A percentile compares a stretch with the other conserved stretches of the same genome.
Conservation (phyloP, 1,140 invertebrate species). For the Metaphire vulgaris region DNA sequence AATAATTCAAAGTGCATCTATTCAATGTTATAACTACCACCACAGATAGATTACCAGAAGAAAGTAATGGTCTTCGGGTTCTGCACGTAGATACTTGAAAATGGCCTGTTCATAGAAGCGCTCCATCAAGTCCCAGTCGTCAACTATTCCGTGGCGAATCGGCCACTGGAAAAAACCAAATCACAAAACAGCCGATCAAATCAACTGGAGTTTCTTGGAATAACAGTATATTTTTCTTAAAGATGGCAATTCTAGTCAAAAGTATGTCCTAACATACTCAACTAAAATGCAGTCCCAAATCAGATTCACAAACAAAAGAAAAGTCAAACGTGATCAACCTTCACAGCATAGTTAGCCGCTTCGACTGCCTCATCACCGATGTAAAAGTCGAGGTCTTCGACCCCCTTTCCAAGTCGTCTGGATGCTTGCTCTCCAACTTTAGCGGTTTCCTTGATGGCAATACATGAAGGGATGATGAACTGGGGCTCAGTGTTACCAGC, state of each 20-base stretch:
- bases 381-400: slow-evolving; percentile 95
- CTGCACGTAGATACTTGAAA: slow-evolving; percentile 95
- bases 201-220: no score
- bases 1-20: no score
- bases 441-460: slow-evolving; percentile 55
- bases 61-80: slow-evolving; percentile 99
- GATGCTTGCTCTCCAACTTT: slow-evolving; percentile 80
- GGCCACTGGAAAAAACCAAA: slow-evolving; percentile 72
- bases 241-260: no score
- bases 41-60: slow-evolving; percentile 66
- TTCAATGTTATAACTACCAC: no score
- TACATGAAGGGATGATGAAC: slow-evolving; percentile 88
- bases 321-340: slow-evolving; percentile 57
- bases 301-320: slow-evolving; percentile 13
- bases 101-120: slow-evolving; percentile 97
- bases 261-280: no score
- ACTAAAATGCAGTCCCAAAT: no score
- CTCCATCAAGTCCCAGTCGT: slow-evolving; percentile 99
- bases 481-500: slow-evolving; percentile 99
- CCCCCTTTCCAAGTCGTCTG: slow-evolving; percentile 81
- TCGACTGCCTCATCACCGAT: slow-evolving; percentile 97
- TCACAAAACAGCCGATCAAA: no score
- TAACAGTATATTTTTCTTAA: no score
- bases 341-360: slow-evolving; percentile 86
- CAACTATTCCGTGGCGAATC: slow-evolving; percentile 95